Base-by-base conservation (phyloP, 2,113 vertebrate species). In the Loxodonta africana region DNA sequence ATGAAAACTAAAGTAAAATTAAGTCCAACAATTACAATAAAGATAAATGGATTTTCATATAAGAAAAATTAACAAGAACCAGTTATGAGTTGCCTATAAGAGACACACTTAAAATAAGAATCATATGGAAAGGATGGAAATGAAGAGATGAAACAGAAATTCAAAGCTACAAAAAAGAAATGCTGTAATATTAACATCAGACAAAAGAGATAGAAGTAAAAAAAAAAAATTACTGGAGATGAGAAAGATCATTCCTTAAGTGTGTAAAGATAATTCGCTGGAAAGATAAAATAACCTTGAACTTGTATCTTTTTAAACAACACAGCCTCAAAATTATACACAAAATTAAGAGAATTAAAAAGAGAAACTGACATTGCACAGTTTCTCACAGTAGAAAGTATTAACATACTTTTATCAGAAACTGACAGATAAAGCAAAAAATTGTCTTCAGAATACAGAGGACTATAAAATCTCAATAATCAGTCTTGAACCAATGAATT, bases 81-180 rank as follows among this genome's bases (percentile, higher is more conserved):
- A 92, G 9, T 57, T 90, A 93, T 9, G 65, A 41, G 37, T 41
- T 93, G 51, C 28, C 87, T 65, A 74, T 10, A 44, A 33, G 30
- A 69, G 14, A 44, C 4, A 41, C 17, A 41, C n/a, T 62, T 62
- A 93, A 91, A 87, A 37, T 37, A 21, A 86, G 80, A 78, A 74
- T 83, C 18, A 83, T 8, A 78, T n/a, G 1, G n/a, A 78, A 90
- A 78, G 17, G 4, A 62, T 69, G 26, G 88, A 91, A 91, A 89
- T 33, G 62, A 97, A 8, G 7, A 85, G 14, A 88, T 14, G 92
- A 90, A 48, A 48, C 53, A 74, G 86, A 20, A 94, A 84, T 60
- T 88, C 25, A 67, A 90, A 94, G 67, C 44, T 93, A 78, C 12
- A 53, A 60, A 88, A 91, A 62, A 71, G 9, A 2, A 69, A 51